A percentile compares a stretch with the other conserved stretches of the same genome.
Evolutionary conservation across 1,140 invertebrate species (phyloP).

Genomic region (Oreohelix idahoensis): DNA sequence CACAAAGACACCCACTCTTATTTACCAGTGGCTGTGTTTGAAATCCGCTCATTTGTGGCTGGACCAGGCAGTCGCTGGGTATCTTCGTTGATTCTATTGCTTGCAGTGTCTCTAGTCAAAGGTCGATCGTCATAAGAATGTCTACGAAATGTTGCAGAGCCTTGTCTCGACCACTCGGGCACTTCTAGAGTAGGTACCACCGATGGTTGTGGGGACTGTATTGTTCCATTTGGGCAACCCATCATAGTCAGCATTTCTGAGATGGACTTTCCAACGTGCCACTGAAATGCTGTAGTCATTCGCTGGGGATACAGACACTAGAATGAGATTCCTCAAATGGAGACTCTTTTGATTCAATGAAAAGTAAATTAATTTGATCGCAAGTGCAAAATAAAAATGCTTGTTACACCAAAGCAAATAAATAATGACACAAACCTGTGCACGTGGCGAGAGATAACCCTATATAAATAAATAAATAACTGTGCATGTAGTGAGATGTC

Average conservation of each 20-base stretch:
- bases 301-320: not conserved
- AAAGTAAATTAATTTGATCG: too few relatives aligned
- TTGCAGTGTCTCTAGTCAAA: not conserved
- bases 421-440: too few relatives aligned
- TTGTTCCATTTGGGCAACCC: slow-evolving; percentile 16
- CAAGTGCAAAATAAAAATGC: too few relatives aligned
- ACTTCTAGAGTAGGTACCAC: not conserved
- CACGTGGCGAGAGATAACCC: too few relatives aligned
- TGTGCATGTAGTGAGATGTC: too few relatives aligned
- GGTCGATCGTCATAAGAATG: not conserved
- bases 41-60: not conserved
- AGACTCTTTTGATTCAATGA: too few relatives aligned
- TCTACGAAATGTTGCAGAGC: not conserved
- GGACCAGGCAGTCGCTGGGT: not conserved
- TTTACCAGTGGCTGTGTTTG: not conserved
- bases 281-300: slow-evolving; percentile 19
- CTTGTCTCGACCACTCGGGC: slow-evolving; percentile 20
- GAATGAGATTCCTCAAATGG: too few relatives aligned
- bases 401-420: too few relatives aligned
- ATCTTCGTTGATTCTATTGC: not conserved
- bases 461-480: too few relatives aligned
- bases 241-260: not conserved
- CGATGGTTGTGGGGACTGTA: not conserved
- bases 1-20: too few relatives aligned
- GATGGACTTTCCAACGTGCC: slow-evolving; percentile 17